Percentiles rank a stretch among this genome's conserved stretches.
phyloP scores from a whole-genome alignment of 1,140 invertebrate genomes.

The Nasonia giraulti region DNA sequence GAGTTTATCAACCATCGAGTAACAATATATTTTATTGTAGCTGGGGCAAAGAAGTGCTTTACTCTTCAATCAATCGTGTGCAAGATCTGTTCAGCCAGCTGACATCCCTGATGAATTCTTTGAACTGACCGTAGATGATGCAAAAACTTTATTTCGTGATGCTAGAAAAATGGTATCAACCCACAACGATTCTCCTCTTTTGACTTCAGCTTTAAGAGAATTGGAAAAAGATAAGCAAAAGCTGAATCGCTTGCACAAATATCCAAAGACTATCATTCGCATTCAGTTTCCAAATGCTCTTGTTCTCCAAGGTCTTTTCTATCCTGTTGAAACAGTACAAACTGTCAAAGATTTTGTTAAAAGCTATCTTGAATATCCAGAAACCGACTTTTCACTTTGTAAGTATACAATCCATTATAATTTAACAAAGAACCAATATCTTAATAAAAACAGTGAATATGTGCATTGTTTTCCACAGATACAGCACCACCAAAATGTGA shows the following conservation, averaged over 20 bases:
- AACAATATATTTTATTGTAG: slow-evolving; percentile 68
- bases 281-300: slow-evolving; percentile 87
- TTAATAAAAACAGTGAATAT: neutral
- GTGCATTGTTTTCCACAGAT: slow-evolving; percentile 71
- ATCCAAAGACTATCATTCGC: slow-evolving; percentile 83
- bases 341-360: slow-evolving; percentile 82
- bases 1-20: slow-evolving; percentile 19
- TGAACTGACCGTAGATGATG: slow-evolving; percentile 86
- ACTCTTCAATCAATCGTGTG: slow-evolving; percentile 79
- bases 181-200: slow-evolving; percentile 80
- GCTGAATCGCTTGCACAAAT: slow-evolving; percentile 78
- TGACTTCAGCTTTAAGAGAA: slow-evolving; percentile 79
- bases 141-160: slow-evolving; percentile 82
- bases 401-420: slow-evolving; percentile 68
- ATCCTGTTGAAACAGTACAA: slow-evolving; percentile 80
- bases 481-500: slow-evolving; percentile 84
- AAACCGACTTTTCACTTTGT: slow-evolving; percentile 84
- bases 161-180: slow-evolving; percentile 78
- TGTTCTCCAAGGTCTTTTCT: slow-evolving; percentile 87
- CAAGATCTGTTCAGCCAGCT: slow-evolving; percentile 74
- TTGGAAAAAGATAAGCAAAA: slow-evolving; percentile 78
- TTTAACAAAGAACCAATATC: neutral
- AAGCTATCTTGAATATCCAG: slow-evolving; percentile 78
- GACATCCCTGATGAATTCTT: slow-evolving; percentile 90
- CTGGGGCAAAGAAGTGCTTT: slow-evolving; percentile 82